Conservation (phyloP, 2,797 vertebrate genomes). For the Gouania willdenowi region DNA sequence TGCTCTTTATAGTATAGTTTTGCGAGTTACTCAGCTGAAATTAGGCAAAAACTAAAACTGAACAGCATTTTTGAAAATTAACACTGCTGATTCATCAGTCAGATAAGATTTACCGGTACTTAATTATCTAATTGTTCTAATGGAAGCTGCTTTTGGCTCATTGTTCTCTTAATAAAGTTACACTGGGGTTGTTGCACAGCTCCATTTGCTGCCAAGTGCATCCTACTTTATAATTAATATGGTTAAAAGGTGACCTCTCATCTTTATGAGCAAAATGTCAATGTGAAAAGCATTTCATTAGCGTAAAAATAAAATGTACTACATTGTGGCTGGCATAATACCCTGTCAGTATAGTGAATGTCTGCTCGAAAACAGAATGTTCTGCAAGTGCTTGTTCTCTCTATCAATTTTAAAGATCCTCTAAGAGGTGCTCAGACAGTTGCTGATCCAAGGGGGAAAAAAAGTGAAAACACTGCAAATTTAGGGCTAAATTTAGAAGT, state of each 20-base stretch:
- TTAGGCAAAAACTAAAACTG: too few relatives aligned
- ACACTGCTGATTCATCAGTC: too few relatives aligned
- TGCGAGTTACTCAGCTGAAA: too few relatives aligned
- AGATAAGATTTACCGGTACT: too few relatives aligned
- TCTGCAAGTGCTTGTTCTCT: slow-evolving; percentile 17
- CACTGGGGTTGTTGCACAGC: too few relatives aligned
- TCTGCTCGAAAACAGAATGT: slow-evolving; percentile 21
- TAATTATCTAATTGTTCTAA: too few relatives aligned
- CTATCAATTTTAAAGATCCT: slow-evolving; percentile 19
- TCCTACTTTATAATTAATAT: neutral
- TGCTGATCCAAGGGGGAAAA: slow-evolving; percentile 13
- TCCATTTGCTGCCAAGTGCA: too few relatives aligned
- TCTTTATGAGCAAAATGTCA: slow-evolving; percentile 15
- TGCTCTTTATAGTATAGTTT: too few relatives aligned
- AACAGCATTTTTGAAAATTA: too few relatives aligned
- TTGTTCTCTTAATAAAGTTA: neutral
- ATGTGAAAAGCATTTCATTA: slow-evolving; percentile 15
- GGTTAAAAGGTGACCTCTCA: neutral
- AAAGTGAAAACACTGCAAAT: slow-evolving; percentile 26
- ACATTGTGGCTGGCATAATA: slow-evolving; percentile 20
- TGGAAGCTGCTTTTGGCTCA: too few relatives aligned
- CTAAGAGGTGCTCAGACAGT: slow-evolving; percentile 34
- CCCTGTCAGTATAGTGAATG: slow-evolving; percentile 5
- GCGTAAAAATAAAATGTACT: neutral
- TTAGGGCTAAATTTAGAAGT: slow-evolving; percentile 31